Conservation (phyloP, 2,888 invertebrate genomes). For the Heliconius erato region DNA sequence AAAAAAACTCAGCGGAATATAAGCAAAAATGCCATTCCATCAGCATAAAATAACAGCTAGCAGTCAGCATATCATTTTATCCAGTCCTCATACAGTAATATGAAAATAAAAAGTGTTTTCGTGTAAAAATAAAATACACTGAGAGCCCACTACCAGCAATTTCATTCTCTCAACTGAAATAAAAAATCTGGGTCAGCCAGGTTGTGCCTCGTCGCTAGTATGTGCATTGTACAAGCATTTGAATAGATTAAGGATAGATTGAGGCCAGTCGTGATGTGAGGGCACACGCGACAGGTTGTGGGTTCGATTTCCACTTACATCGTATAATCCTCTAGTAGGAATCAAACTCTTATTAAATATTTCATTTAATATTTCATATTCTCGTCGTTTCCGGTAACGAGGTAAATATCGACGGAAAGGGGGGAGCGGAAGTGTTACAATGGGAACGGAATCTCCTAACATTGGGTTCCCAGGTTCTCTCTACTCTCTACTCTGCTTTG, state of each 20-base stretch:
- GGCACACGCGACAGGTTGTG: too few relatives aligned
- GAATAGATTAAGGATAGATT: constrained; percentile 59
- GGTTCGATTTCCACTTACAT: too few relatives aligned
- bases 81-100: constrained; percentile 60
- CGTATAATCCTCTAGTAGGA: too few relatives aligned
- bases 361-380: too few relatives aligned
- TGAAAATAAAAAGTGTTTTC: constrained; percentile 71
- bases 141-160: constrained; percentile 76
- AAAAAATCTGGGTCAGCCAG: constrained; percentile 83
- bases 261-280: constrained; percentile 33
- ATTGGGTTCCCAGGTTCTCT: too few relatives aligned
- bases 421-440: too few relatives aligned
- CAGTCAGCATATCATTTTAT: constrained; percentile 52
- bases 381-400: too few relatives aligned
- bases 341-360: too few relatives aligned
- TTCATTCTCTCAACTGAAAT: constrained; percentile 80
- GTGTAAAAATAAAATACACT: constrained; percentile 62
- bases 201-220: constrained; percentile 53
- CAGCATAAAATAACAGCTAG: constrained; percentile 55
- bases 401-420: too few relatives aligned
- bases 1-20: constrained; percentile 33
- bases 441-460: too few relatives aligned
- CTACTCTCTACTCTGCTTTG: too few relatives aligned
- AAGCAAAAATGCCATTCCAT: constrained; percentile 56
- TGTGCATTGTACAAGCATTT: constrained; percentile 61